Percentiles rank a stretch among this genome's conserved stretches.
phyloP scores from a whole-genome alignment of 2,888 invertebrate species.

The Isoperla grammatica region DNA sequence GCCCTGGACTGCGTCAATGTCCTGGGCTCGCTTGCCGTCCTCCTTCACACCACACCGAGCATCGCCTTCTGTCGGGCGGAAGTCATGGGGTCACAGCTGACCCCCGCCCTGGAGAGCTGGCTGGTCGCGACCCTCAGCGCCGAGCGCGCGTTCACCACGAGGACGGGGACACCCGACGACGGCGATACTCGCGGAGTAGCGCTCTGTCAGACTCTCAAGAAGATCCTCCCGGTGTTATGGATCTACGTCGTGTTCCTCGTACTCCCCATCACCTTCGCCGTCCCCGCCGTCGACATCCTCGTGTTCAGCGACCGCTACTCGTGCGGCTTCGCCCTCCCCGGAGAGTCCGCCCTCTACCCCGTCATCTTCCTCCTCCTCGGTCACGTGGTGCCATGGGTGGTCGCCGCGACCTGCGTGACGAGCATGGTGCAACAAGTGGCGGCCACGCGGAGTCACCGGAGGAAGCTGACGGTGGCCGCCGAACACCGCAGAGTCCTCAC shows the following conservation, averaged over 20 bases:
- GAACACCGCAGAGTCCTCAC: slow-evolving; percentile 1
- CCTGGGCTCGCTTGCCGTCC: slow-evolving; percentile 16
- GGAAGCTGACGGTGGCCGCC: neutral
- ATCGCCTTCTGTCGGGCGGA: slow-evolving; percentile 12
- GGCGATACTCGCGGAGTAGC: neutral
- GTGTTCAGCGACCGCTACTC: slow-evolving; percentile 11
- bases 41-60: neutral
- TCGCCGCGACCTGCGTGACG: slow-evolving; percentile 4
- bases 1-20: slow-evolving; percentile 26
- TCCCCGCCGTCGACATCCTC: neutral
- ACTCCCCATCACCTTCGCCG: slow-evolving; percentile 6
- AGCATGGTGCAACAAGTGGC: slow-evolving; percentile 1
- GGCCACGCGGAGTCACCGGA: neutral
- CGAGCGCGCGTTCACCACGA: slow-evolving; percentile 15
- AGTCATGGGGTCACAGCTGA: slow-evolving; percentile 17
- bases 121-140: slow-evolving; percentile 19
- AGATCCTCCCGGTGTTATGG: slow-evolving; percentile 13
- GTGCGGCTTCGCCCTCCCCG: slow-evolving; percentile 8
- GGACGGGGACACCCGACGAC: neutral
- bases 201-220: neutral
- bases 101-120: neutral
- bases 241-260: slow-evolving; percentile 19
- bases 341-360: slow-evolving; percentile 28
- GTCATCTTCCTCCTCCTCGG: slow-evolving; percentile 31
- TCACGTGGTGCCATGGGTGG: slow-evolving; percentile 30